phyloP scores from a whole-genome alignment of 2,113 vertebrate species.

The Microcebus ravelobensis region DNA sequence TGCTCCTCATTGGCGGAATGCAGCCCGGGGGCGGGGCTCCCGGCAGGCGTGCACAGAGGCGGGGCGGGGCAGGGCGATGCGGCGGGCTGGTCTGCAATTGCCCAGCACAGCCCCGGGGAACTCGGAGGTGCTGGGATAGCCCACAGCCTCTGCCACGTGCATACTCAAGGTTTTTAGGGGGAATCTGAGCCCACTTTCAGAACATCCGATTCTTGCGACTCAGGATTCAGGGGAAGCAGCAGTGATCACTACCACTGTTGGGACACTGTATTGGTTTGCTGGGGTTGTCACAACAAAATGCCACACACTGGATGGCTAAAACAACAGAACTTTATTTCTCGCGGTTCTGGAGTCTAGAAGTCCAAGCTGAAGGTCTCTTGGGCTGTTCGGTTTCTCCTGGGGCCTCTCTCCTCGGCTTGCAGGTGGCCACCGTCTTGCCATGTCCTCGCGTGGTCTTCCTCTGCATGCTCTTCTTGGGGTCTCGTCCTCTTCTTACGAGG shows the following conservation, averaged over 20 bases:
- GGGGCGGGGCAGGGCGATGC: too few relatives aligned
- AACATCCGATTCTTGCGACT: background rate
- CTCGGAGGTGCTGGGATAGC: background rate
- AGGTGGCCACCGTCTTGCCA: background rate
- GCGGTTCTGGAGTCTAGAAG: background rate
- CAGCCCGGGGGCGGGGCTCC: background rate
- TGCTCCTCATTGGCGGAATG: background rate
- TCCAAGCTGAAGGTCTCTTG: background rate
- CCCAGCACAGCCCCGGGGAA: accelerated
- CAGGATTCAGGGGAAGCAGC: background rate
- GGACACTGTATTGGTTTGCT: background rate
- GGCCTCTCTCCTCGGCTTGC: background rate
- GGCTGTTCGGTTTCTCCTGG: background rate
- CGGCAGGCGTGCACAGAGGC: background rate
- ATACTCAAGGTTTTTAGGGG: background rate
- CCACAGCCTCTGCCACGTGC: background rate
- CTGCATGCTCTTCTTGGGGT: too few relatives aligned
- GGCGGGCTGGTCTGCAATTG: background rate
- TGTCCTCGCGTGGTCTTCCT: background rate
- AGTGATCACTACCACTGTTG: background rate
- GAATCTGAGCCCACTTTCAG: background rate
- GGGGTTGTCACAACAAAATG: background rate
- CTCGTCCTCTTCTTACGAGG: background rate
- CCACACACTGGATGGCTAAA: background rate
- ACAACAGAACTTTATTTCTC: background rate